Evolutionary conservation across 2,113 vertebrate genomes (phyloP), one percentile per base, ranked within the genome.

Genomic region (Syrmaticus mikado): DNA sequence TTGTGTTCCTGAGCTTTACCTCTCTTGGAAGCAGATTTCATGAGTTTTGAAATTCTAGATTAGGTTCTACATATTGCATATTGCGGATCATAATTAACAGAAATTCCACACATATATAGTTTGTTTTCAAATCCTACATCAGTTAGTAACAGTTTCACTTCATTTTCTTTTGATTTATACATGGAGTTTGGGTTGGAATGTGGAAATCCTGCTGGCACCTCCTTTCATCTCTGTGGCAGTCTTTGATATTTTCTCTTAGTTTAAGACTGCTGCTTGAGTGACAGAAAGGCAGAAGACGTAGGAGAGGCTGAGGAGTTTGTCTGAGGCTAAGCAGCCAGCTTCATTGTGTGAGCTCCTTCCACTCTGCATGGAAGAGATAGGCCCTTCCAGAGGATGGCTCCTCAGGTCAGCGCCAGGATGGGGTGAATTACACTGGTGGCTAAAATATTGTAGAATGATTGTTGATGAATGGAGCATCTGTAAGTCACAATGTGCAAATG

Each of bases 291-390:
- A 36, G 15, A 15, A 46, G 46, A 41, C 16, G 15, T 27, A 34
- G 40, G 50, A 61, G 38, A 66, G 22, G 30, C 34, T 0, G 3
- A 62, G 24, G 25, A 17, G 1, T 66, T 71, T 77, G 32, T 50
- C 27, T 45, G 76, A 85, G 67, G 57, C 13, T 20, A 46, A 67
- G 46, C 52, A 40, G 30, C 36, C n/a, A 50, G 18, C 40, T 25
- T 82, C 64, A 53, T 65, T 17, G 6, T 77, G 34, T 78, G 60
- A 22, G 25, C 34, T 66, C 40, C 34, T 72, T 50, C 27, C 64
- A 16, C 38, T 11, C 22, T 19, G 6, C 0, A 0, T 36, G 55
- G 38, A 61, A 36, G 71, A 57, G 36, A 43, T 2, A 7, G 55
- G 20, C 19, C 21, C 10, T n/a, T 71, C 65, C 38, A 64, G 43